Evolutionary conservation across 1,140 invertebrate genomes (phyloP).

Genomic region (Archegozetes longisetosus): DNA sequence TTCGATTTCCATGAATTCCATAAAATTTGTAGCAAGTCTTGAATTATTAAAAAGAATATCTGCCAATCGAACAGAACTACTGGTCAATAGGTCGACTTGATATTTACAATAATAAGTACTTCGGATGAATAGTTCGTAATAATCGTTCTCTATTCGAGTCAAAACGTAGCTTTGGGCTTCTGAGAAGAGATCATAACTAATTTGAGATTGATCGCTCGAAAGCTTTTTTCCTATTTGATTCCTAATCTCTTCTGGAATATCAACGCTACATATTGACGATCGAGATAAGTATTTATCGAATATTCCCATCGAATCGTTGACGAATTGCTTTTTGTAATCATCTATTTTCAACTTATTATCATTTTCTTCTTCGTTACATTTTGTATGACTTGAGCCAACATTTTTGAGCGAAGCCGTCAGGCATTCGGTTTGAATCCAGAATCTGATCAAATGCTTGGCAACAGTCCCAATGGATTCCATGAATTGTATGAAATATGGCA

Average conservation of each 20-base stretch:
- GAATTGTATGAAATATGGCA: conserved; percentile 53
- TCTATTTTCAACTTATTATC: background rate
- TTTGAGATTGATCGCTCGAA: conserved; percentile 26
- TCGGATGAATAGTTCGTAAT: conserved; percentile 40
- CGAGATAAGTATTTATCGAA: conserved; percentile 7
- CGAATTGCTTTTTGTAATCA: background rate
- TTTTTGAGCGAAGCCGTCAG: conserved; percentile 28
- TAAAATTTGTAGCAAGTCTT: conserved; percentile 69
- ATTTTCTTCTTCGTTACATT: background rate
- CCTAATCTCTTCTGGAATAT: conserved; percentile 13
- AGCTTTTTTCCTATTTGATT: background rate
- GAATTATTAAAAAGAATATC: conserved; percentile 79
- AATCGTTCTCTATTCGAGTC: conserved; percentile 41
- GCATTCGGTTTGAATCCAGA: conserved; percentile 54
- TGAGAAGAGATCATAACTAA: conserved; percentile 37
- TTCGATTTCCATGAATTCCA: conserved; percentile 84
- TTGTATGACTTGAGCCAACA: background rate
- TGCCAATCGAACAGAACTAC: conserved; percentile 51
- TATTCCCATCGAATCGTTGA: background rate
- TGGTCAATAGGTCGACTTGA: conserved; percentile 71
- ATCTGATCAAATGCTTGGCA: conserved; percentile 39
- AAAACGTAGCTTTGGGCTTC: conserved; percentile 47
- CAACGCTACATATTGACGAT: background rate
- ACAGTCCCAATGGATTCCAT: conserved; percentile 42
- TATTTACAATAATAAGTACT: conserved; percentile 75